phyloP scores from a whole-genome alignment of 2,113 vertebrate genomes.

The Suncus etruscus region DNA sequence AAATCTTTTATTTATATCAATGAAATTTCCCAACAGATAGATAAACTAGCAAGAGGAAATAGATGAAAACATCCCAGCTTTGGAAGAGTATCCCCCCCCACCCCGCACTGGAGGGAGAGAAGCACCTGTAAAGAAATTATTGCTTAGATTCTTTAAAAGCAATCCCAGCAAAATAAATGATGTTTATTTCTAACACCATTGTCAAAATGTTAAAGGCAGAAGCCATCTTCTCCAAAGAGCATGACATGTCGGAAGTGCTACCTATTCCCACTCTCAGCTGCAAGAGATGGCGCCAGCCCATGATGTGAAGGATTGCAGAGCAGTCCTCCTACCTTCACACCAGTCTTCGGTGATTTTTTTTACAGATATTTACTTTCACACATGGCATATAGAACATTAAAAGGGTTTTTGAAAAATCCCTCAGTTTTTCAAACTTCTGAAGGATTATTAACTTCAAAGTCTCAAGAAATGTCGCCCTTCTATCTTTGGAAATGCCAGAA shows the following conservation, averaged over 20 bases:
- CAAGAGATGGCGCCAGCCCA: fast-evolving
- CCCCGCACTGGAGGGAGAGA: not conserved
- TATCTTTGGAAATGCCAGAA: slow-evolving; percentile 98
- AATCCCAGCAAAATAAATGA: not conserved
- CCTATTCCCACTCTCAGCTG: fast-evolving
- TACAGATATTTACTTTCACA: slow-evolving; percentile 87
- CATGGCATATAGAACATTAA: slow-evolving; percentile 89
- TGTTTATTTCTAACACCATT: not conserved
- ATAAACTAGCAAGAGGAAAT: not conserved
- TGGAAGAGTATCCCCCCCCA: not conserved
- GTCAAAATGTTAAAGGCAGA: not conserved
- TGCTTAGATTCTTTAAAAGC: not conserved
- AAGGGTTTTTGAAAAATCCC: slow-evolving; percentile 86
- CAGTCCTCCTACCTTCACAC: not conserved
- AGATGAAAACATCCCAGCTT: not conserved
- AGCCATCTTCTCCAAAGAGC: not conserved
- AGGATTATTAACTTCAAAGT: slow-evolving; percentile 99
- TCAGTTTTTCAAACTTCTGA: slow-evolving; percentile 92
- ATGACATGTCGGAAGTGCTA: not conserved
- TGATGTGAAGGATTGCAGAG: fast-evolving
- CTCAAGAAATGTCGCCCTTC: slow-evolving; percentile 96
- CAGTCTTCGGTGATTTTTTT: slow-evolving; percentile 71
- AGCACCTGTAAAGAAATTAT: not conserved
- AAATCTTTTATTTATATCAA: not conserved
- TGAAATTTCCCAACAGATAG: not conserved